phyloP scores from a whole-genome alignment of 2,888 invertebrate genomes.

The Pristionchus entomophagus region DNA sequence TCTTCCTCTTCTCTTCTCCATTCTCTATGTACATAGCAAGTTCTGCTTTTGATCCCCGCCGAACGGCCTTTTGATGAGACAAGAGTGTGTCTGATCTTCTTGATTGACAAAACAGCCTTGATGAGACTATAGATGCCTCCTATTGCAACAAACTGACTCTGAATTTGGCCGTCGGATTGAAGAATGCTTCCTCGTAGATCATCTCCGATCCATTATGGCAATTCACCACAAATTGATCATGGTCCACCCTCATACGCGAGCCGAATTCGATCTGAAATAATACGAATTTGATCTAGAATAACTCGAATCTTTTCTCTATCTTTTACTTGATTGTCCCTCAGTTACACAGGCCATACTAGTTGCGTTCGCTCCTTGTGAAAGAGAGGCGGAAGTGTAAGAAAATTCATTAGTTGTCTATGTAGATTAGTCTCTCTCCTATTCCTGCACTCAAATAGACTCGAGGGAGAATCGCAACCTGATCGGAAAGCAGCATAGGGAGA shows the following conservation, averaged over 20 bases:
- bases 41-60: neutral
- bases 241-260: neutral
- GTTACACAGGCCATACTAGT: too few species aligned
- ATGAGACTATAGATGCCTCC: too few species aligned
- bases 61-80: neutral
- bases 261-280: neutral
- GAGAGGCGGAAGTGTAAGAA: too few species aligned
- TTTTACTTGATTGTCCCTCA: too few species aligned
- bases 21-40: too few species aligned
- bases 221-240: neutral
- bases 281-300: neutral
- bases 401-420: neutral
- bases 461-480: neutral
- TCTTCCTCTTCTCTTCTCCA: too few species aligned
- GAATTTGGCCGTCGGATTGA: neutral
- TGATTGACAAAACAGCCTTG: too few species aligned
- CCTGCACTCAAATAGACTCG: neutral
- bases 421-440: neutral
- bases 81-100: too few species aligned
- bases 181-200: conserved; percentile 26
- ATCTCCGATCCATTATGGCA: neutral
- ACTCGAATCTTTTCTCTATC: too few species aligned
- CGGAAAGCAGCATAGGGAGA: too few species aligned
- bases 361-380: too few species aligned
- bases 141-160: neutral